Percentiles rank a stretch among this genome's conserved stretches.
Evolutionary conservation across 2,888 invertebrate genomes (phyloP).

Genomic region (Acronicta aceris): DNA sequence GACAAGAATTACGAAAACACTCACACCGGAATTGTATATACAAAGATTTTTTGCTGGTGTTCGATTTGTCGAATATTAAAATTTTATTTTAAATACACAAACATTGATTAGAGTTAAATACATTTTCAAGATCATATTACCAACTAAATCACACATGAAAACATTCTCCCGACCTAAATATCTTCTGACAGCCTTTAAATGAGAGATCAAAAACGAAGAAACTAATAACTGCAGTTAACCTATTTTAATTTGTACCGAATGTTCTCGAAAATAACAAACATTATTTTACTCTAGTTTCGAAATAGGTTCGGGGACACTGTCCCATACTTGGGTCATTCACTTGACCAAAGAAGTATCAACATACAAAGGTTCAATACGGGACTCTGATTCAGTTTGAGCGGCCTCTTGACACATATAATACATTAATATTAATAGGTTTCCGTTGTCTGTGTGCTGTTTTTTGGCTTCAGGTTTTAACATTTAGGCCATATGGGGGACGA

Average conservation of each 20-base stretch:
- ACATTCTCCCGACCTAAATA: constrained; percentile 42
- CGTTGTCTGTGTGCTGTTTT: constrained; percentile 5
- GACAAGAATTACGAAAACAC: too few relatives aligned
- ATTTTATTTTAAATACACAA: constrained; percentile 5
- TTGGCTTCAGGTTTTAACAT: constrained; percentile 1
- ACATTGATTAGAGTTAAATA: constrained; percentile 35
- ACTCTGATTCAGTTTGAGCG: constrained; percentile 11
- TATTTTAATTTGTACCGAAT: constrained; percentile 26
- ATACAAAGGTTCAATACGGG: constrained; percentile 19
- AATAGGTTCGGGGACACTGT: constrained; percentile 18
- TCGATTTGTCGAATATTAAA: background rate
- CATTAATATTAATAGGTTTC: constrained; percentile 37
- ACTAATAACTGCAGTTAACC: constrained; percentile 42
- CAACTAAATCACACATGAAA: constrained; percentile 26
- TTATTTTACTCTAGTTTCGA: constrained; percentile 34
- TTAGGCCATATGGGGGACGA: constrained; percentile 10
- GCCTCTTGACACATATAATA: constrained; percentile 24
- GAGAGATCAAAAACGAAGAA: constrained; percentile 34
- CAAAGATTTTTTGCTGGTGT: too few relatives aligned
- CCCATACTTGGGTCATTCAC: constrained; percentile 19
- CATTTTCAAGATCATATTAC: constrained; percentile 19
- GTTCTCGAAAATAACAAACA: constrained; percentile 21
- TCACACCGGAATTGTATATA: too few relatives aligned
- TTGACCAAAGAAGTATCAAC: constrained; percentile 1
- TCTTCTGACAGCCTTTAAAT: constrained; percentile 35